Base-by-base conservation (phyloP, 2,888 invertebrate species). In the Tillus elongatus region DNA sequence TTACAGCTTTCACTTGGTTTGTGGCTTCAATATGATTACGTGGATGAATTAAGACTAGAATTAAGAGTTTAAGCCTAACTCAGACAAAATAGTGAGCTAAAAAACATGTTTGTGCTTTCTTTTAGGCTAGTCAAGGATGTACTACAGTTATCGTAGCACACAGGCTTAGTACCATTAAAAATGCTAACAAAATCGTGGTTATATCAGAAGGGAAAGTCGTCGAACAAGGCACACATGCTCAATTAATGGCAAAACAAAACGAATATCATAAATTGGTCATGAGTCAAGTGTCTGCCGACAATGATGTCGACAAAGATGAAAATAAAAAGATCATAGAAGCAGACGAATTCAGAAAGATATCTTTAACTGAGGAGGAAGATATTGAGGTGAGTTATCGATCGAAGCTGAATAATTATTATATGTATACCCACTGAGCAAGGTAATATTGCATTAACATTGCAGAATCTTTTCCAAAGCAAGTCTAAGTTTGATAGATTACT, bases 101-200 rank as follows among this genome's bases (percentile, higher is more conserved):
- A n/a, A n/a, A n/a, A n/a, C n/a, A n/a, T n/a, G n/a, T n/a, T n/a
- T n/a, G n/a, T n/a, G n/a, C n/a, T n/a, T n/a, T n/a, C 9, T 47
- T 56, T 53, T 12, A 79, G 78, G 82, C 79, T 2, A 76, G 79
- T 54, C 66, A 76, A 66, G 82, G 81, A 32, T 71, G 85, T 36
- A 87, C 86, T 0, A 86, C 86, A 1, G 71, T 87, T 6, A 81
- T 86, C 13, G 80, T 87, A 6, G 86, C 86, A 0, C 86, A 87
- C 59, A 71, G 85, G 35, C 65, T 86, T 11, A 75, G 82, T 0
- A 85, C 85, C 0, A 82, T 86, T 36, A 68, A 79, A 40, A 73
- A 75, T 42, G 85, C 82, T 1, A 79, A 84, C 55, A 69, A 75
- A 44, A 85, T 86, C 50, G 73, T 82, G 41, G 83, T 83, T 0